Percentiles rank a stretch among this genome's conserved stretches.
These are phyloP conservation scores for Agriopis aurantiaria DNA, from an alignment of 2,888 invertebrate species.

Conservation along the genomic window DNA sequence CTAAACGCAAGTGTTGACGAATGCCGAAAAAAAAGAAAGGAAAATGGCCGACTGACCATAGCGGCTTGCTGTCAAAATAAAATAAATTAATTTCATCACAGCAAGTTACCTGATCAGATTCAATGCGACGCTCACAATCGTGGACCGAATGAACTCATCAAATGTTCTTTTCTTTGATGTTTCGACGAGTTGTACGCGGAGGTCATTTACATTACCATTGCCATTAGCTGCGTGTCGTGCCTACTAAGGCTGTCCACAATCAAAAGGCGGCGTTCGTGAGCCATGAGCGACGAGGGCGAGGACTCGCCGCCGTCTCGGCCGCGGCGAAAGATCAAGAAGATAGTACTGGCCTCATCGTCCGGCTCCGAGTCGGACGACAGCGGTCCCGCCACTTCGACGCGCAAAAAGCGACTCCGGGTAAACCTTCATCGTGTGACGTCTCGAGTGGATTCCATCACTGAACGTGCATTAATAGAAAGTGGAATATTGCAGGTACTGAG, in stretches of 20 bases:
- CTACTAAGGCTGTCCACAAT: slow-evolving; percentile 58
- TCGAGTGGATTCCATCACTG: slow-evolving; percentile 22
- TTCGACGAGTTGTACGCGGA: slow-evolving; percentile 61
- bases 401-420: slow-evolving; percentile 81
- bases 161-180: slow-evolving; percentile 56
- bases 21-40: slow-evolving; percentile 53
- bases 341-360: slow-evolving; percentile 69
- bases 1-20: slow-evolving; percentile 18
- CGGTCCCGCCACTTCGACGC: slow-evolving; percentile 69
- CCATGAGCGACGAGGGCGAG: slow-evolving; percentile 79
- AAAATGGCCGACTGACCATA: slow-evolving; percentile 83
- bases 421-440: slow-evolving; percentile 40
- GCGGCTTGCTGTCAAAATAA: slow-evolving; percentile 87
- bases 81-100: slow-evolving; percentile 73
- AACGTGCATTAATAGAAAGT: slow-evolving; percentile 7
- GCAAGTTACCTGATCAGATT: slow-evolving; percentile 55
- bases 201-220: slow-evolving; percentile 76
- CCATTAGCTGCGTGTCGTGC: slow-evolving; percentile 78
- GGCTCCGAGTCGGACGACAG: slow-evolving; percentile 81
- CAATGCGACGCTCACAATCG: slow-evolving; percentile 55
- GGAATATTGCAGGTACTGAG: slow-evolving; percentile 81
- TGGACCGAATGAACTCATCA: slow-evolving; percentile 65
- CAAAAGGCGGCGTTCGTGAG: slow-evolving; percentile 50
- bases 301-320: slow-evolving; percentile 67
- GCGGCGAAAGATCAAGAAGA: slow-evolving; percentile 72